Conservation (phyloP, 2,113 vertebrate species). For the Pteropus alecto region DNA sequence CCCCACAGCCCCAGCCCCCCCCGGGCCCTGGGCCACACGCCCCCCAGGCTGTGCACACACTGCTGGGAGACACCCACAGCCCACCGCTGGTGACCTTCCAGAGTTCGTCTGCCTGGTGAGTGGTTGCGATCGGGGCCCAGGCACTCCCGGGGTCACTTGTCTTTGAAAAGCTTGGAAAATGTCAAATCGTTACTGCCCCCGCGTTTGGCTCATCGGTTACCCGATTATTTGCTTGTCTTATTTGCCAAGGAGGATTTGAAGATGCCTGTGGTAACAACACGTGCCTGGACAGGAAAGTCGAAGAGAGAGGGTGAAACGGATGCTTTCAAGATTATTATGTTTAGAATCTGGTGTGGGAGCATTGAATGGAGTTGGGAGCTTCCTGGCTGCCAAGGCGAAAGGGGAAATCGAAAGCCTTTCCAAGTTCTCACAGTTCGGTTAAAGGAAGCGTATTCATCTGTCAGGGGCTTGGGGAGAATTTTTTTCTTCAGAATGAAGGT, state of each 20-base stretch:
- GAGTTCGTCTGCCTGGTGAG: constrained; percentile 96
- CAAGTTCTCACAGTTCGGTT: background rate
- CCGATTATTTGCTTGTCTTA: background rate
- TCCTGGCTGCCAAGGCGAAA: constrained; percentile 31
- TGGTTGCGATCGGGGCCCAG: accelerated
- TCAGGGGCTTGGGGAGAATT: background rate
- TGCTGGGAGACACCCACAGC: constrained; percentile 89
- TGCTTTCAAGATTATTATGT: accelerated
- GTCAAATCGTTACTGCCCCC: accelerated
- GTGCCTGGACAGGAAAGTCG: background rate
- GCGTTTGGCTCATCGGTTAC: accelerated
- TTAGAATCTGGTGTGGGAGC: background rate
- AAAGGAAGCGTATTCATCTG: background rate
- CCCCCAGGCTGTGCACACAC: constrained; percentile 88
- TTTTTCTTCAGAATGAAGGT: background rate
- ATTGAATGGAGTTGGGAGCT: background rate
- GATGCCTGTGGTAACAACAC: accelerated
- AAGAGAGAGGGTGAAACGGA: background rate
- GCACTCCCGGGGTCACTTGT: accelerated
- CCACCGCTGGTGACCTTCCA: constrained; percentile 91
- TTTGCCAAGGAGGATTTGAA: background rate
- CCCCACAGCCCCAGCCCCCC: constrained; percentile 80
- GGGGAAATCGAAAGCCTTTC: background rate
- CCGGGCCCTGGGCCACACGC: constrained; percentile 75
- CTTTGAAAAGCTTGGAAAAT: background rate